Percentiles rank a stretch among this genome's conserved stretches.
These are phyloP conservation scores for Cydia pomonella DNA, from an alignment of 1,140 invertebrate genomes.

Conservation along the genomic window DNA sequence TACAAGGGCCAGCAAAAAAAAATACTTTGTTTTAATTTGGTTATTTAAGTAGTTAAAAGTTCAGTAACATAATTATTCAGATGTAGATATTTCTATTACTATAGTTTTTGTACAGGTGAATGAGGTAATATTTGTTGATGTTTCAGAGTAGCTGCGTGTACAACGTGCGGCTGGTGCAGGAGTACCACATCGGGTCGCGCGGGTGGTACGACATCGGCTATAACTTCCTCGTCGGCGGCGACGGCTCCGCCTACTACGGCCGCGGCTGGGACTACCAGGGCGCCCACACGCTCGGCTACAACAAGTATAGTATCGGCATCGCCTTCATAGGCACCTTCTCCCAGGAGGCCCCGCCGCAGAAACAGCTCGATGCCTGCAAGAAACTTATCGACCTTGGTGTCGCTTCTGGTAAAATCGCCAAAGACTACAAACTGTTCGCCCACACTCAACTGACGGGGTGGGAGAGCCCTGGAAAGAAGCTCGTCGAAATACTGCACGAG, in stretches of 20 bases:
- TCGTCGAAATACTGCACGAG: constrained; percentile 81
- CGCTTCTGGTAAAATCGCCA: constrained; percentile 70
- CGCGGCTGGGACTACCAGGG: constrained; percentile 85
- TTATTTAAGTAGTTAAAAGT: no score
- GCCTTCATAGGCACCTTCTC: constrained; percentile 86
- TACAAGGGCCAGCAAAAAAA: no score
- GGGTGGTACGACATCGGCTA: constrained; percentile 82
- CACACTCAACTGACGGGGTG: constrained; percentile 83
- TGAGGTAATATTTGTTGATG: neutral
- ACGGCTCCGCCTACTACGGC: constrained; percentile 85
- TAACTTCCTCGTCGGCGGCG: constrained; percentile 89
- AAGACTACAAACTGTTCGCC: constrained; percentile 83
- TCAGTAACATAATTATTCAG: no score
- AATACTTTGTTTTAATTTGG: no score
- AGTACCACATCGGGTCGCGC: constrained; percentile 86
- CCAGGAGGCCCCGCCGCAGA: constrained; percentile 66
- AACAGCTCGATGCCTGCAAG: constrained; percentile 80
- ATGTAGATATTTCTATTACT: no score
- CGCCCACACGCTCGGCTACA: constrained; percentile 84
- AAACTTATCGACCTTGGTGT: constrained; percentile 82
- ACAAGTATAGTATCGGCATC: constrained; percentile 83
- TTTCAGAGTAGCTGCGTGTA: constrained; percentile 75
- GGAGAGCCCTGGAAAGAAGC: constrained; percentile 82
- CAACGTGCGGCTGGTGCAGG: constrained; percentile 83
- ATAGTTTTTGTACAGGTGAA: no score